These are phyloP conservation scores for Heliconius aoede DNA, from an alignment of 2,888 invertebrate species.

Conservation along the genomic window DNA sequence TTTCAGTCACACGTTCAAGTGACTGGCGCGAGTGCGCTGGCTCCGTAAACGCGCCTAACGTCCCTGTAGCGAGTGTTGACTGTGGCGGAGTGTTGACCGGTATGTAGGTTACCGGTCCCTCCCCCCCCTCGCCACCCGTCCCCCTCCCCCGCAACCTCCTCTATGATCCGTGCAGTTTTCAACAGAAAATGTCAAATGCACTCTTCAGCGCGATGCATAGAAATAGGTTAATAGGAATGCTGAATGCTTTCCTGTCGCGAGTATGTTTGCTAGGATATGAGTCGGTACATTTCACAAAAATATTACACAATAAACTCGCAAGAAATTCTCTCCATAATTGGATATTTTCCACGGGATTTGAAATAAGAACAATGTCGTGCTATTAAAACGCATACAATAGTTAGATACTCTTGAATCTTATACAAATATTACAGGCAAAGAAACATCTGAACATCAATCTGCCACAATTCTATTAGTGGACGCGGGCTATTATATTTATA, in stretches of 20 bases:
- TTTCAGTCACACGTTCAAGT: constrained; percentile 14
- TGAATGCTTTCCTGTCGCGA: constrained; percentile 45
- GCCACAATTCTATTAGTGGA: constrained; percentile 44
- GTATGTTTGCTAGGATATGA: constrained; percentile 39
- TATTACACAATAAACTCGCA: constrained; percentile 22
- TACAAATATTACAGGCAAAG: neutral
- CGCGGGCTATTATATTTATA: constrained; percentile 70
- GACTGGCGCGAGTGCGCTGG: constrained; percentile 63
- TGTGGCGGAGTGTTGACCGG: constrained; percentile 84
- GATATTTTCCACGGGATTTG: neutral
- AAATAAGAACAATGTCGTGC: neutral
- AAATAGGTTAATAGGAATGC: constrained; percentile 56
- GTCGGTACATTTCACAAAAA: constrained; percentile 11
- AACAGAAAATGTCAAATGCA: constrained; percentile 76
- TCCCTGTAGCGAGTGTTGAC: constrained; percentile 84
- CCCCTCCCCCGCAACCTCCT: constrained; percentile 70
- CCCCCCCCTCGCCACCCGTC: constrained; percentile 51
- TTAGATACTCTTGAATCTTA: neutral
- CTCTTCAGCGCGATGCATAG: constrained; percentile 54
- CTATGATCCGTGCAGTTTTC: constrained; percentile 79
- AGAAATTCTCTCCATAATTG: neutral
- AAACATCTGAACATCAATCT: constrained; percentile 37
- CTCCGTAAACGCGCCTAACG: constrained; percentile 73
- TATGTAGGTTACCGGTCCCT: constrained; percentile 79
- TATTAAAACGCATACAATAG: neutral